Percentiles rank a stretch among this genome's conserved stretches.
Evolutionary conservation across 2,888 invertebrate species (phyloP).

Genomic region (Miltochrista miniata): DNA sequence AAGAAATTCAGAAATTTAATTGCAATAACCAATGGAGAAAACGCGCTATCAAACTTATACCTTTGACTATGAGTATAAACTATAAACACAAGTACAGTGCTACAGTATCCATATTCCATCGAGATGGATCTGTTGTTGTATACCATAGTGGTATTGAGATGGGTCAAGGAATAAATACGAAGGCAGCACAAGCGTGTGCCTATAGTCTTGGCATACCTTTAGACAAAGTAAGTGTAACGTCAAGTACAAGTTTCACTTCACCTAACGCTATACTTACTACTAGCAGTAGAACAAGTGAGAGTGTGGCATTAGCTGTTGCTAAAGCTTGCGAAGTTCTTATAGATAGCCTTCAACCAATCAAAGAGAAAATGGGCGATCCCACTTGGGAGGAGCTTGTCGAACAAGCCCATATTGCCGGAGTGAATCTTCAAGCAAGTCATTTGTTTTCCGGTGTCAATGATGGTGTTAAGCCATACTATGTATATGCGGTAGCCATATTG

Average conservation of each 20-base stretch:
- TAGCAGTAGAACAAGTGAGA: conserved; percentile 87
- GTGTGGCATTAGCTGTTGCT: conserved; percentile 80
- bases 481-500: conserved; percentile 85
- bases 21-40: conserved; percentile 90
- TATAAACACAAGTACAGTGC: conserved; percentile 82
- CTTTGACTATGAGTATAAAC: conserved; percentile 85
- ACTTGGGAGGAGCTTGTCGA: conserved; percentile 84
- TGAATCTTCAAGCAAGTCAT: conserved; percentile 85
- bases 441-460: conserved; percentile 76
- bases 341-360: conserved; percentile 84
- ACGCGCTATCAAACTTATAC: conserved; percentile 85
- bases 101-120: conserved; percentile 86
- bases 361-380: conserved; percentile 74
- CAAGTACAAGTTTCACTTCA: conserved; percentile 82
- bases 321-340: conserved; percentile 86
- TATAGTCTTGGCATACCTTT: conserved; percentile 87
- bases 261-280: conserved; percentile 86
- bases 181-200: conserved; percentile 90
- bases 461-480: conserved; percentile 81
- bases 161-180: conserved; percentile 93
- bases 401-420: conserved; percentile 74
- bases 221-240: conserved; percentile 85
- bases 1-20: conserved; percentile 80
- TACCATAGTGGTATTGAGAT: conserved; percentile 88
- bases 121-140: conserved; percentile 87